Evolutionary conservation across 1,140 invertebrate genomes (phyloP).

Genomic region (Drosophila oshimai): DNA sequence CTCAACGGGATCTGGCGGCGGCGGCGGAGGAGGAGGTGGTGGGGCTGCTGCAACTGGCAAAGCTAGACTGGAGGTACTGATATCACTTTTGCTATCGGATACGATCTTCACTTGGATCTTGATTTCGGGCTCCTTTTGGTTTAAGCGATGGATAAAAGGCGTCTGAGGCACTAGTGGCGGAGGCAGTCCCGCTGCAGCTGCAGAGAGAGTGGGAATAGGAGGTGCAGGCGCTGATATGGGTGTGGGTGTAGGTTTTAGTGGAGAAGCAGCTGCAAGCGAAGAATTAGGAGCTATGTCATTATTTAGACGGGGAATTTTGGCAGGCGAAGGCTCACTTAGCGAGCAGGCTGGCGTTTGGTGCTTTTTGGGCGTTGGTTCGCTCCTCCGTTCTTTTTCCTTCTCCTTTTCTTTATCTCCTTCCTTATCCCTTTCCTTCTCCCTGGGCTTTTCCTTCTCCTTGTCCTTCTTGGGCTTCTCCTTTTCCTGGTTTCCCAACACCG

Average conservation of each 20-base stretch:
- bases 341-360: conserved; percentile 4
- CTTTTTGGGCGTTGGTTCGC: conserved; percentile 36
- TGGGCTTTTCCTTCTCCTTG: conserved; percentile 26
- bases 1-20: conserved; percentile 37
- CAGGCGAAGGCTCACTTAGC: conserved; percentile 38
- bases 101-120: conserved; percentile 81
- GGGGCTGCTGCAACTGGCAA: conserved; percentile 1
- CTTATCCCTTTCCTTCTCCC: conserved; percentile 44
- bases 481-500: conserved; percentile 12
- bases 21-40: not conserved
- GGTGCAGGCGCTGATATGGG: not conserved
- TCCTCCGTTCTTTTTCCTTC: conserved; percentile 17
- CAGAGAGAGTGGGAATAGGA: not conserved
- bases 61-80: conserved; percentile 13
- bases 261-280: not conserved
- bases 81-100: conserved; percentile 65
- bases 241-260: not conserved
- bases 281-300: conserved; percentile 6
- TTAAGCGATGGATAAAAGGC: conserved; percentile 65
- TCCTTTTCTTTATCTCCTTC: conserved; percentile 5
- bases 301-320: conserved; percentile 45
- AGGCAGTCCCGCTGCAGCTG: conserved; percentile 34
- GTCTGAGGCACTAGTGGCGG: conserved; percentile 74
- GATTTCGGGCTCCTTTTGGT: conserved; percentile 81
- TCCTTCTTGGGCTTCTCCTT: conserved; percentile 53